Conservation (phyloP, 2,888 invertebrate species). For the Leptinotarsa haldemani region DNA sequence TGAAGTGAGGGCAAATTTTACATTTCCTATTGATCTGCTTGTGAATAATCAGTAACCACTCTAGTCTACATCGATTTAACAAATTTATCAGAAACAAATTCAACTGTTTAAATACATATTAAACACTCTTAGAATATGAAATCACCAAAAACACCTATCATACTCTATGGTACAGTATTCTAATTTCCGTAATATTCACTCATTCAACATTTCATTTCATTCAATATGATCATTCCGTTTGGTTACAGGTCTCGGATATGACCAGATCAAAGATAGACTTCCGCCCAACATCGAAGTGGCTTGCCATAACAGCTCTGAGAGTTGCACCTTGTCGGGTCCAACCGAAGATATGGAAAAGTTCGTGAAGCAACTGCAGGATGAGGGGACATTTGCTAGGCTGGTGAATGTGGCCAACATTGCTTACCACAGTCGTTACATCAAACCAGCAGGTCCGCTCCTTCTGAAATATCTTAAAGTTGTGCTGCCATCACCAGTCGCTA, state of each 20-base stretch:
- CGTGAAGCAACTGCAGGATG: conserved; percentile 70
- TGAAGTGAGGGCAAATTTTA: no score
- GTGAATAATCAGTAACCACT: no score
- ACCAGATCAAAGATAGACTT: conserved; percentile 72
- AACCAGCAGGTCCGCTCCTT: conserved; percentile 65
- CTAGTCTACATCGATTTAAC: no score
- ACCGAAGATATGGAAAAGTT: conserved; percentile 72
- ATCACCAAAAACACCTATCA: no score
- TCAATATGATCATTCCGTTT: neutral
- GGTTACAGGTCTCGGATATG: conserved; percentile 62
- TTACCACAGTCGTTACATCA: conserved; percentile 88
- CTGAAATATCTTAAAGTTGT: conserved; percentile 65
- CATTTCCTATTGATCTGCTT: no score
- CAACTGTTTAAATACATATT: no score
- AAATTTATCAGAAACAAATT: no score
- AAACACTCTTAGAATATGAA: no score
- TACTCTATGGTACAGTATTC: no score
- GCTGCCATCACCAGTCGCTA: conserved; percentile 65
- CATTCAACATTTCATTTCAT: no score
- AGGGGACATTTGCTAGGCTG: conserved; percentile 83
- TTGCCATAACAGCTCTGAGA: conserved; percentile 83
- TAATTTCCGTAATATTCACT: no score
- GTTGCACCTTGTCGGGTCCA: conserved; percentile 84
- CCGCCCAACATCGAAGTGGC: conserved; percentile 79
- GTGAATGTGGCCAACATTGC: conserved; percentile 90